These are phyloP conservation scores for Cheiracanthium punctorium DNA, from an alignment of 2,888 invertebrate species.

Conservation along the genomic window DNA sequence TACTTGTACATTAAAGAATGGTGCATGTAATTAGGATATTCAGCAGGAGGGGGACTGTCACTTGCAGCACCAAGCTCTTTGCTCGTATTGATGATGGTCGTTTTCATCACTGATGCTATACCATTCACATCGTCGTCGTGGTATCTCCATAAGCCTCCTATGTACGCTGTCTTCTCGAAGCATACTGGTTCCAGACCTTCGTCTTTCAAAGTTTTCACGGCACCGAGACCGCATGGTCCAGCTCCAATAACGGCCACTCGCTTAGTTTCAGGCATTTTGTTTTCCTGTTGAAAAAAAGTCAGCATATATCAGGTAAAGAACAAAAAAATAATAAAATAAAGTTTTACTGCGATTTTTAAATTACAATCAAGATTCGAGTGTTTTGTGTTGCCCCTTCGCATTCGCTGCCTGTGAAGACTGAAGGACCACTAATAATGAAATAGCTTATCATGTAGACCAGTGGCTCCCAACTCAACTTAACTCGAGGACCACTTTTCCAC, in stretches of 20 bases:
- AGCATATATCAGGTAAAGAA: no score
- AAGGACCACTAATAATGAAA: no score
- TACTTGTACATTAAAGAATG: slow-evolving; percentile 76
- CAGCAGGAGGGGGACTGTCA: slow-evolving; percentile 76
- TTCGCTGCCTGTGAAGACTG: no score
- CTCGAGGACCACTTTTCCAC: no score
- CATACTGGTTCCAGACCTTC: slow-evolving; percentile 75
- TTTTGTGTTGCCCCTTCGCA: neutral
- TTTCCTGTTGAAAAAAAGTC: neutral
- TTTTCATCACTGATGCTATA: slow-evolving; percentile 75
- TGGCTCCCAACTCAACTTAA: no score
- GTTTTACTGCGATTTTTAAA: no score
- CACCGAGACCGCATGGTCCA: slow-evolving; percentile 76
- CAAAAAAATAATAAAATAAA: no score
- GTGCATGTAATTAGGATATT: slow-evolving; percentile 77
- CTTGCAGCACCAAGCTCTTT: slow-evolving; percentile 76
- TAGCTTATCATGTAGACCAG: no score
- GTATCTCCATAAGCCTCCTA: slow-evolving; percentile 75
- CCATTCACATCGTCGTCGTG: slow-evolving; percentile 71
- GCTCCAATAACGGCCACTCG: slow-evolving; percentile 75
- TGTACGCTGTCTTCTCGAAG: slow-evolving; percentile 74
- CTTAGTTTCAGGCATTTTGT: slow-evolving; percentile 36
- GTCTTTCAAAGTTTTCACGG: slow-evolving; percentile 75
- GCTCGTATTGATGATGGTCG: slow-evolving; percentile 76
- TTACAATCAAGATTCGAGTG: no score